Base-by-base conservation (phyloP, 2,797 vertebrate species). In the Pygocentrus nattereri region DNA sequence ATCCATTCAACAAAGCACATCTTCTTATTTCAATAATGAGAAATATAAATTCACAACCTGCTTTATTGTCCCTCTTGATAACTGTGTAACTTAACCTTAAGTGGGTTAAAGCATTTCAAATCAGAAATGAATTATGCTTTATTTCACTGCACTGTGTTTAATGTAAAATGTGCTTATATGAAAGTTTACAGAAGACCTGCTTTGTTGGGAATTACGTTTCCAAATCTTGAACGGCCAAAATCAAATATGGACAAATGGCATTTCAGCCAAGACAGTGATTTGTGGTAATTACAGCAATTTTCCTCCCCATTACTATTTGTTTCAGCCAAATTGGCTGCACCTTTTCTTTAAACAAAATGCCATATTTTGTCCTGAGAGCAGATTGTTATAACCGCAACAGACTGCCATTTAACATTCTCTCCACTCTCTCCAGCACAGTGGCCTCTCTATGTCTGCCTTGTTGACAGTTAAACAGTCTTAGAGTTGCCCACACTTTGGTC, bases 381-480 rank as follows among this genome's bases (percentile, higher is more conserved):
- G 4, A 47, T 49, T 25, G 13, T 69, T 44, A 69, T 21, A 47
- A 23, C n/a, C 23, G 13, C 6, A 11, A 74, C 34, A 74, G n/a
- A 27, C 58, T 62, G 38, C 23, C 23, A 16, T 27, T 62, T 1
- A 62, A 61, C 56, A 47, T 62, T 76, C 38, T 62, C 64, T 64
- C 74, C 44, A 11, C 54, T 62, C 58, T 47, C 23, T 62, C 72
- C 27, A 19, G 19, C 38, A 30, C 52, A 41, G 52, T 30, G 19
- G 13, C 15, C n/a, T 64, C 70, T 54, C 6, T 74, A 18, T 31
- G 21, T 69, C 58, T 54, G n/a, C 44, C 27, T 54, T 27, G 31
- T 30, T 34, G 58, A 61, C 52, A 44, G 67, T n/a, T 65, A 47
- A 77, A 50, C 47, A 58, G 13, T 82, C 34, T 79, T 13, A 73